These are phyloP conservation scores for Sinosuthora webbiana DNA, from an alignment of 2,113 vertebrate species.

Conservation along the genomic window DNA sequence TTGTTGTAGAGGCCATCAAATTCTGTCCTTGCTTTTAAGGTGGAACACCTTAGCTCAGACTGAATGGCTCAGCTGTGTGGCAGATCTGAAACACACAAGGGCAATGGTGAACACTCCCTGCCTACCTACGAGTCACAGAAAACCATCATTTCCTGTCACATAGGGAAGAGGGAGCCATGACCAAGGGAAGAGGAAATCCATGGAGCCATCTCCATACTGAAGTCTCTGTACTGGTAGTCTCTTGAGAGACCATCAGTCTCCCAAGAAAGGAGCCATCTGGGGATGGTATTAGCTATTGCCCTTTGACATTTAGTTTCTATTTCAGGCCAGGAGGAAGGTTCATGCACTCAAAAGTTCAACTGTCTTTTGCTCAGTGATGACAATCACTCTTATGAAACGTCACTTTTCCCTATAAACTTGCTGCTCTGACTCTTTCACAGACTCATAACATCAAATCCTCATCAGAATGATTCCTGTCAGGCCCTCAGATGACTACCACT, in stretches of 20 bases:
- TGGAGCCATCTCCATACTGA: neutral
- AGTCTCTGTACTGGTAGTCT: neutral
- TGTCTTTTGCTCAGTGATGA: neutral
- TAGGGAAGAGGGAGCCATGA: neutral
- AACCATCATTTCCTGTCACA: neutral
- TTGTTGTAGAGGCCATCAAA: neutral
- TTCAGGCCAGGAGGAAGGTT: neutral
- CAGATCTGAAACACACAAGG: neutral
- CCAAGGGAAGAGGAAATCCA: neutral
- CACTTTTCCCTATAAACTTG: neutral
- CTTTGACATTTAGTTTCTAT: neutral
- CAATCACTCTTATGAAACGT: neutral
- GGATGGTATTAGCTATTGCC: neutral
- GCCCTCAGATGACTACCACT: neutral
- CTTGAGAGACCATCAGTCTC: neutral
- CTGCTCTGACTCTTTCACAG: neutral
- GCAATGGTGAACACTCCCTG: neutral
- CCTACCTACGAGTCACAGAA: neutral
- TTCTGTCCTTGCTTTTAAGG: neutral
- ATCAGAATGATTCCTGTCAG: neutral
- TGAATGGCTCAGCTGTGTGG: neutral
- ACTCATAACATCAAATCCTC: neutral
- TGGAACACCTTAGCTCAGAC: neutral
- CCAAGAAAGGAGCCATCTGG: neutral
- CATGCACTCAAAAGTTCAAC: neutral